A percentile compares a stretch with the other conserved stretches of the same genome.
Conservation (phyloP, 2,797 vertebrate species). For the Enteromius trimaculatus region DNA sequence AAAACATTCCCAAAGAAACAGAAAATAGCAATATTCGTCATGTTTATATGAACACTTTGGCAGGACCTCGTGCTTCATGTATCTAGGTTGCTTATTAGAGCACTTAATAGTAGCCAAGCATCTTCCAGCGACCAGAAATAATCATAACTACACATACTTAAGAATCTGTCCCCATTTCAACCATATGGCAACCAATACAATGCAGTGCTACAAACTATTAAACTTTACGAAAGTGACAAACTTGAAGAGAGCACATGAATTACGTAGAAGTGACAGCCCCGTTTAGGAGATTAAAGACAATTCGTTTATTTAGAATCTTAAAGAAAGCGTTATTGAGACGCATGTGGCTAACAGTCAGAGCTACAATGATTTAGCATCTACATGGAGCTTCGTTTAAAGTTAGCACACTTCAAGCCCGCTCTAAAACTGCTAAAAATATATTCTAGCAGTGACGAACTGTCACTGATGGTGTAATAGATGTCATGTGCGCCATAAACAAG, state of each 20-base stretch:
- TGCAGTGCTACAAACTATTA: background rate
- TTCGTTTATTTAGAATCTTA: background rate
- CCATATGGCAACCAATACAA: background rate
- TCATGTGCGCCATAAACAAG: background rate
- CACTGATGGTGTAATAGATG: background rate
- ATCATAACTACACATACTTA: background rate
- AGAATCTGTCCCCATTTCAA: background rate
- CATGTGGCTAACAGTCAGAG: constrained; percentile 22
- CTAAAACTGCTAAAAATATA: background rate
- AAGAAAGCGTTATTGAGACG: background rate
- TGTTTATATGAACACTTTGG: background rate
- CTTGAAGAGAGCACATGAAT: background rate
- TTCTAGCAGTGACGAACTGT: too few relatives aligned
- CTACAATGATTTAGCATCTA: constrained; percentile 46
- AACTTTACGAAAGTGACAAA: constrained; percentile 1
- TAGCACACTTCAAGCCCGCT: background rate
- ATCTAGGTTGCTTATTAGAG: background rate
- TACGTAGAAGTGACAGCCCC: background rate
- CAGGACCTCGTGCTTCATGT: background rate
- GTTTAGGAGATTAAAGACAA: background rate
- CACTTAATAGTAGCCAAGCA: too few relatives aligned
- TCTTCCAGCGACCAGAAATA: background rate
- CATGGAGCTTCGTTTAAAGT: constrained; percentile 20
- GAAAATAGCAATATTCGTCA: background rate
- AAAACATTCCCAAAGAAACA: background rate